phyloP scores from a whole-genome alignment of 2,797 vertebrate genomes.

The Apogon hyalosoma region DNA sequence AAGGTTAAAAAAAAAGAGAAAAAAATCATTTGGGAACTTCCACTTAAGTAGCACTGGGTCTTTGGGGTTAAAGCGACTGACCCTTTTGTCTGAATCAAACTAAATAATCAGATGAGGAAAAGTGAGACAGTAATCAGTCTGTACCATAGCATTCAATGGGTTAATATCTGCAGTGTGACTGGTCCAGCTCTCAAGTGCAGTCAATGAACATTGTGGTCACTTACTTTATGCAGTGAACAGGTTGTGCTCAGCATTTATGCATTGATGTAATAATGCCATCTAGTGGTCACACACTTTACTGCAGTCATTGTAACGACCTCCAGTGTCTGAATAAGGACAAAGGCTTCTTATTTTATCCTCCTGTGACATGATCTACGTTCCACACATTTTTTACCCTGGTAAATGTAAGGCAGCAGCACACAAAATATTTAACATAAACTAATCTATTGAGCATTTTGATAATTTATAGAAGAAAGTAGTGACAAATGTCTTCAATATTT shows the following conservation, averaged over 20 bases:
- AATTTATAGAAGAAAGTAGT: too few relatives aligned
- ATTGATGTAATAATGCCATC: conserved; percentile 36
- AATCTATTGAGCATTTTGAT: too few relatives aligned
- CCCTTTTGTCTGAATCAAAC: too few relatives aligned
- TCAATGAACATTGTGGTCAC: not conserved
- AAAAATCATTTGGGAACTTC: too few relatives aligned
- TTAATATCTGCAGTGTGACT: not conserved
- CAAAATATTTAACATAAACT: too few relatives aligned
- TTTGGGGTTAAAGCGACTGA: too few relatives aligned
- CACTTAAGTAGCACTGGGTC: too few relatives aligned
- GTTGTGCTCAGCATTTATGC: not conserved
- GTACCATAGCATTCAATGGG: not conserved
- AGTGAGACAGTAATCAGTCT: too few relatives aligned
- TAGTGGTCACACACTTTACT: conserved; percentile 17
- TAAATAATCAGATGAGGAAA: too few relatives aligned
- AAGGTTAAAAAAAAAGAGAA: too few relatives aligned
- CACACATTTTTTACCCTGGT: not conserved
- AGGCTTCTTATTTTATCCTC: not conserved
- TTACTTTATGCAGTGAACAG: not conserved
- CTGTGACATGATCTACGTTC: not conserved
- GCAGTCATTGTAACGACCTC: conserved; percentile 31
- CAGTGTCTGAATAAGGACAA: conserved; percentile 17
- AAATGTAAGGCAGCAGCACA: too few relatives aligned
- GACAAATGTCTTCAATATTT: too few relatives aligned
- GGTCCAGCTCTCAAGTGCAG: not conserved